phyloP scores from a whole-genome alignment of 2,888 invertebrate species.

The Drosophila tanythrix region DNA sequence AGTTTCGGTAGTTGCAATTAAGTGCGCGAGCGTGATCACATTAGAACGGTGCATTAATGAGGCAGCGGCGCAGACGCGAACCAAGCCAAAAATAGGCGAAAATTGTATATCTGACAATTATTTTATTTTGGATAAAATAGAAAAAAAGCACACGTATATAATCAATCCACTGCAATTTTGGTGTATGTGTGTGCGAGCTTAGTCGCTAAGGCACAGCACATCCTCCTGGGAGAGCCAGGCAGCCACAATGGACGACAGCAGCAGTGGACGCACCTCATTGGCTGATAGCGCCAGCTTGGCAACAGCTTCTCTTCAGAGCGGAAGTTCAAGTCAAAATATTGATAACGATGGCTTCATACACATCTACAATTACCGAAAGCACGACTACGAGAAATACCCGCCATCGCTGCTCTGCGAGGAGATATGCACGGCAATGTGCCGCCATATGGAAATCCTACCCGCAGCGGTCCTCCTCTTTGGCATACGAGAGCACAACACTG shows the following conservation, averaged over 20 bases:
- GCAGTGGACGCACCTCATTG: constrained; percentile 64
- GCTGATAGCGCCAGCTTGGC: constrained; percentile 65
- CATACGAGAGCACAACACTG: constrained; percentile 86
- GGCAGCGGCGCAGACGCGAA: constrained; percentile 33
- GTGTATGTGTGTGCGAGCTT: constrained; percentile 9
- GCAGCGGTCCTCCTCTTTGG: constrained; percentile 92
- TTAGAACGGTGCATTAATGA: constrained; percentile 44
- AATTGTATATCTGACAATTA: constrained; percentile 2
- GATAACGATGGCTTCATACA: constrained; percentile 62
- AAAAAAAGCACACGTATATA: not conserved
- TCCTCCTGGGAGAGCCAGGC: not conserved
- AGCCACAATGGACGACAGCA: constrained; percentile 69
- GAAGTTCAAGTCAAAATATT: constrained; percentile 56
- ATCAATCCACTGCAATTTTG: not conserved
- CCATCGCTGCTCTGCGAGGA: constrained; percentile 87
- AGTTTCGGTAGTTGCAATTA: not conserved
- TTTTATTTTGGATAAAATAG: constrained; percentile 30
- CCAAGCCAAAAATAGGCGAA: constrained; percentile 44
- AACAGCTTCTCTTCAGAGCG: constrained; percentile 56
- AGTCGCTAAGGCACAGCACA: not conserved
- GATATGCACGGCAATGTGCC: constrained; percentile 89
- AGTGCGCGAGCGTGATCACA: constrained; percentile 6
- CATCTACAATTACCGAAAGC: constrained; percentile 78
- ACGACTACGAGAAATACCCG: constrained; percentile 70
- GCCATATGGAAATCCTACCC: constrained; percentile 90